Evolutionary conservation across 2,888 invertebrate species (phyloP).

Genomic region (Scaptomyza reducta): DNA sequence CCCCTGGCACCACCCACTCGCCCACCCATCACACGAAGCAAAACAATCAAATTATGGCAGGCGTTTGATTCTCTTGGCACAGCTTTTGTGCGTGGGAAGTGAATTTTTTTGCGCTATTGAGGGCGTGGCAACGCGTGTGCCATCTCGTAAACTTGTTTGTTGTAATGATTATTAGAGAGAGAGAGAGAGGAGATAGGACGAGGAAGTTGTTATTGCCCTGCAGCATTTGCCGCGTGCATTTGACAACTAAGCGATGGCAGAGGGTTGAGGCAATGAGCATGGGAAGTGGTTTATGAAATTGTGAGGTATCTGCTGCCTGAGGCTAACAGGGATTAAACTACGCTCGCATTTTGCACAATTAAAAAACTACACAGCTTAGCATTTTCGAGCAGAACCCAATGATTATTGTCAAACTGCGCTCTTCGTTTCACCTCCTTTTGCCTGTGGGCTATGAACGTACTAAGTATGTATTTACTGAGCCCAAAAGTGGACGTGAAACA

Average conservation of each 20-base stretch:
- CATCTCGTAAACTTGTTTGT: constrained; percentile 37
- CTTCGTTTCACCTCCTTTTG: constrained; percentile 5
- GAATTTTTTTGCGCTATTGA: constrained; percentile 5
- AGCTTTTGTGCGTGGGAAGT: constrained; percentile 28
- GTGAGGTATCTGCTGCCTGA: constrained; percentile 23
- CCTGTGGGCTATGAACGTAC: constrained; percentile 20
- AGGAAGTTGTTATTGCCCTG: constrained; percentile 55
- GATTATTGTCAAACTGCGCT: constrained; percentile 24
- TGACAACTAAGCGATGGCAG: constrained; percentile 46
- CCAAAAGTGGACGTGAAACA: constrained; percentile 74
- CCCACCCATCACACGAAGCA: constrained; percentile 25
- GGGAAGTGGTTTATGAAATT: constrained; percentile 1
- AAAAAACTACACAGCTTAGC: constrained; percentile 61
- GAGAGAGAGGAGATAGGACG: neutral
- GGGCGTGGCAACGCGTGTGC: constrained; percentile 62
- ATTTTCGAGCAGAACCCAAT: constrained; percentile 27
- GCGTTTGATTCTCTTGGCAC: constrained; percentile 38
- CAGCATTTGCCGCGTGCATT: constrained; percentile 62
- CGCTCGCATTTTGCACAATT: constrained; percentile 70
- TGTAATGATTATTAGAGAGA: constrained; percentile 34
- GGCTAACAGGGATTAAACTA: constrained; percentile 56
- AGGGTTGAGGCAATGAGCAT: constrained; percentile 21
- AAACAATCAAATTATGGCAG: constrained; percentile 77
- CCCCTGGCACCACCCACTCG: neutral
- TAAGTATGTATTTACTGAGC: constrained; percentile 46